Evolutionary conservation across 2,113 vertebrate genomes (phyloP).

Genomic region (Oryzias celebensis): DNA sequence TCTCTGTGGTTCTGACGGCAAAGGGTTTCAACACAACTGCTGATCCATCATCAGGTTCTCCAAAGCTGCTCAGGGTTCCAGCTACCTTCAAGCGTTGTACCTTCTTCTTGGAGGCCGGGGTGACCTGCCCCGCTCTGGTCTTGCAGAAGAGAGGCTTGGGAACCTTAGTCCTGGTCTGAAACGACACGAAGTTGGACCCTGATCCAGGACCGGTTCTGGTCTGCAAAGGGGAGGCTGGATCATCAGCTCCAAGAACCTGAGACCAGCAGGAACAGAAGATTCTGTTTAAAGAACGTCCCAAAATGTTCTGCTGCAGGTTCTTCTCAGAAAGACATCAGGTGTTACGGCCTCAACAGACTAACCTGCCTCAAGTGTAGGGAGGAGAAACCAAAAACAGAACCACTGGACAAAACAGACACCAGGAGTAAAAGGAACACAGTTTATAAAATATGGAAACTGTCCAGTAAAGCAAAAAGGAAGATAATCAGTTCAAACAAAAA

Average conservation of each 20-base stretch:
- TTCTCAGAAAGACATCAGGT: too few relatives aligned
- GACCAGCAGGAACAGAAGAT: not conserved
- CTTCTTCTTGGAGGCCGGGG: conserved; percentile 58
- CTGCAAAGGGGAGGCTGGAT: not conserved
- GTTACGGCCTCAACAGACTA: too few relatives aligned
- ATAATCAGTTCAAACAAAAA: too few relatives aligned
- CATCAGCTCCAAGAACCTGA: conserved; percentile 18
- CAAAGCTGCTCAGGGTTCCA: not conserved
- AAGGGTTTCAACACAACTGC: too few relatives aligned
- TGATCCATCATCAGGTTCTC: not conserved
- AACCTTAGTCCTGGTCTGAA: conserved; percentile 64
- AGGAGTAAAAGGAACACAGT: too few relatives aligned
- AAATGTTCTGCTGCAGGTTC: too few relatives aligned
- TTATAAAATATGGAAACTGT: too few relatives aligned
- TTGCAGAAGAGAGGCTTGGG: conserved; percentile 84
- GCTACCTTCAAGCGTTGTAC: conserved; percentile 1
- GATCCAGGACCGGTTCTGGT: not conserved
- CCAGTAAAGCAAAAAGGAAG: too few relatives aligned
- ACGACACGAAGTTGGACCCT: conserved; percentile 75
- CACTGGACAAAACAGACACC: too few relatives aligned
- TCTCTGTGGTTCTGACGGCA: too few relatives aligned
- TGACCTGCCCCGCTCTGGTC: conserved; percentile 53
- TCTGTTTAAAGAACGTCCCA: not conserved
- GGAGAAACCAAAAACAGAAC: too few relatives aligned
- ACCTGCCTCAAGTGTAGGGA: too few relatives aligned